phyloP scores from a whole-genome alignment of 1,140 invertebrate genomes.

The Dysdera silvatica region DNA sequence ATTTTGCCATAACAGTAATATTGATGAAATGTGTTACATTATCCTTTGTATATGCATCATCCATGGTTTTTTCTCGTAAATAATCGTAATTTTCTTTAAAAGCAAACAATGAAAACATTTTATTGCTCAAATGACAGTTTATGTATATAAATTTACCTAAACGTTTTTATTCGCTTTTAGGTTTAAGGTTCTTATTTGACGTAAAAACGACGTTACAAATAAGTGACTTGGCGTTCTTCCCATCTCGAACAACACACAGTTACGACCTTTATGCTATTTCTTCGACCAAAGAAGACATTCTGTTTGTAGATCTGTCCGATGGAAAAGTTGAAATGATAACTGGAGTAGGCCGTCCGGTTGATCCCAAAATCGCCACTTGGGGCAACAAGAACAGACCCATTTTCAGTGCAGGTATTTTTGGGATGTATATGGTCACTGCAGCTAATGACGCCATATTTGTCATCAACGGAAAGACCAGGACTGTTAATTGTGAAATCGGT shows the following conservation, averaged over 20 bases:
- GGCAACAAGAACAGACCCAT: slow-evolving; percentile 60
- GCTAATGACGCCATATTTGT: slow-evolving; percentile 64
- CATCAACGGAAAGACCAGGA: slow-evolving; percentile 61
- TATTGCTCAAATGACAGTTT: no score
- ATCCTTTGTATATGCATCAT: no score
- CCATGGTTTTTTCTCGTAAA: no score
- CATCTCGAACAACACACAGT: slow-evolving; percentile 62
- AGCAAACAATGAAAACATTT: no score
- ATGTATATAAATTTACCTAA: background rate
- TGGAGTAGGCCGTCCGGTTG: slow-evolving; percentile 56
- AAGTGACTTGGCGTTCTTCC: slow-evolving; percentile 68
- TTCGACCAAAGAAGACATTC: slow-evolving; percentile 63
- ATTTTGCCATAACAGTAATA: no score
- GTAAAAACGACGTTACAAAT: slow-evolving; percentile 70
- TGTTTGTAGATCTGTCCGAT: slow-evolving; percentile 63
- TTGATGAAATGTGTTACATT: no score
- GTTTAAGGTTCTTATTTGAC: slow-evolving; percentile 63
- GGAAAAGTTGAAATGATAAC: slow-evolving; percentile 74
- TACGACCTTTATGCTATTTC: slow-evolving; percentile 71
- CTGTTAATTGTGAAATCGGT: slow-evolving; percentile 71
- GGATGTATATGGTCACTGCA: slow-evolving; percentile 64
- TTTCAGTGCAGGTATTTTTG: slow-evolving; percentile 61
- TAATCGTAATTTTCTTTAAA: no score
- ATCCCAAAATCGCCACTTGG: slow-evolving; percentile 54
- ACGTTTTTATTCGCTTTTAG: slow-evolving; percentile 33